These are phyloP conservation scores for Montipora foliosa DNA, from an alignment of 64 coral and sea anemone genomes.

Conservation along the genomic window DNA sequence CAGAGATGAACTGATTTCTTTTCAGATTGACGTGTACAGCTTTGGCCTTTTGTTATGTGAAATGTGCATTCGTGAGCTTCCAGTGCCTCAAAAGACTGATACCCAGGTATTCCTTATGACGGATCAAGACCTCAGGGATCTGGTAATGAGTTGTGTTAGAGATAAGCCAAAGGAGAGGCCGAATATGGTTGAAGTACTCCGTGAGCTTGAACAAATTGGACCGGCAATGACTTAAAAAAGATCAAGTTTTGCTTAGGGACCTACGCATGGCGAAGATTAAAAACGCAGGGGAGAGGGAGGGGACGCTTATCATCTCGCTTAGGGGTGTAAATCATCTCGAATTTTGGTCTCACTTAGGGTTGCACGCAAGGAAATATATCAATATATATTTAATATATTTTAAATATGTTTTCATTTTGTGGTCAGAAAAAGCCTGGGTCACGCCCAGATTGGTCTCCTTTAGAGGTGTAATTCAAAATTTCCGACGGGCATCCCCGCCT, in stretches of 20 bases:
- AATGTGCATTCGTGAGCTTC: conserved; percentile 82
- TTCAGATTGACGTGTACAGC: conserved; percentile 81
- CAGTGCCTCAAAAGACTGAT: conserved; percentile 59
- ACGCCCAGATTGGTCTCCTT: too few species aligned
- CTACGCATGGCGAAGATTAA: background rate
- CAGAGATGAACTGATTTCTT: background rate
- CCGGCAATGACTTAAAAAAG: background rate
- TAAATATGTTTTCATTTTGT: too few species aligned
- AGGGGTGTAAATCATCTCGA: too few species aligned
- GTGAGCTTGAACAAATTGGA: conserved; percentile 1
- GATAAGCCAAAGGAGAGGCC: conserved; percentile 51
- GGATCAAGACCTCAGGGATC: conserved; percentile 32
- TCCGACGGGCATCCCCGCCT: too few species aligned
- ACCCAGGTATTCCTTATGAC: conserved; percentile 45
- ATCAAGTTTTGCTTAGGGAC: background rate
- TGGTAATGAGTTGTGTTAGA: conserved; percentile 42
- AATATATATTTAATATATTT: too few species aligned
- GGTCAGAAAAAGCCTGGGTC: too few species aligned
- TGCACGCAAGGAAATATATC: too few species aligned
- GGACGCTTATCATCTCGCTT: too few species aligned
- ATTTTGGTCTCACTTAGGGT: too few species aligned
- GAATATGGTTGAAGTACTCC: conserved; percentile 37
- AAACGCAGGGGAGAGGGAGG: too few species aligned
- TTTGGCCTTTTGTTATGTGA: conserved; percentile 82
- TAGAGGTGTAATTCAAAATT: too few species aligned